Conservation (phyloP, 2,797 vertebrate species). For the Apodemus agrarius region DNA sequence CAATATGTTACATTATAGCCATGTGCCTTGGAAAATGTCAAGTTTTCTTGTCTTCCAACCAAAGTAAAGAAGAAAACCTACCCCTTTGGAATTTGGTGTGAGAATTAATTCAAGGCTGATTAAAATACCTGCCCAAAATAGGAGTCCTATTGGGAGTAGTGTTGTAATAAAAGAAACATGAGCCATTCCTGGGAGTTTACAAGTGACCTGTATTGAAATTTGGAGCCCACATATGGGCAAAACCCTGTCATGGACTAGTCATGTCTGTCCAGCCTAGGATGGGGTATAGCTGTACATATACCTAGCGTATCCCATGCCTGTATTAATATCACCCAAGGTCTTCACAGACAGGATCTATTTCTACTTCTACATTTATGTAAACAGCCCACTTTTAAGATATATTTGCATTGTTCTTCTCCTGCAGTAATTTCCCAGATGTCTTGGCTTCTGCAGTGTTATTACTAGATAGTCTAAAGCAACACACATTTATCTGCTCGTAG, state of each 20-base stretch:
- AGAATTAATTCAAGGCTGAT: not conserved
- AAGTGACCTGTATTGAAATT: not conserved
- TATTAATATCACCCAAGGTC: not conserved
- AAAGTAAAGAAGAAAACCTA: not conserved
- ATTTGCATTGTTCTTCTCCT: not conserved
- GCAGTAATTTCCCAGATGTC: not conserved
- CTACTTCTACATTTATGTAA: not conserved
- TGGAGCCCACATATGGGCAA: not conserved
- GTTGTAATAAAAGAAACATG: not conserved
- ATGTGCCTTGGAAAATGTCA: not conserved
- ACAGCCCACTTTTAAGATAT: not conserved
- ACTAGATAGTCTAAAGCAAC: not conserved
- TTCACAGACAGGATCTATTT: not conserved
- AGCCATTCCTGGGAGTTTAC: not conserved
- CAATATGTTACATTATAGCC: not conserved
- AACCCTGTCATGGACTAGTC: not conserved
- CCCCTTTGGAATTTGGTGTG: not conserved
- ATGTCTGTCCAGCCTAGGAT: not conserved
- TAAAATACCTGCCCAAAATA: not conserved
- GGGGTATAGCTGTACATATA: rapidly evolving
- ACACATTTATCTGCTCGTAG: not conserved
- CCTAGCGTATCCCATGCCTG: rapidly evolving
- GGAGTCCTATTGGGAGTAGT: not conserved
- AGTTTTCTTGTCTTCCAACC: not conserved
- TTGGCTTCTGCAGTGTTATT: not conserved